Evolutionary conservation across 2,113 vertebrate species (phyloP), one percentile per base, ranked within the genome.

Genomic region (Gymnogyps californianus): DNA sequence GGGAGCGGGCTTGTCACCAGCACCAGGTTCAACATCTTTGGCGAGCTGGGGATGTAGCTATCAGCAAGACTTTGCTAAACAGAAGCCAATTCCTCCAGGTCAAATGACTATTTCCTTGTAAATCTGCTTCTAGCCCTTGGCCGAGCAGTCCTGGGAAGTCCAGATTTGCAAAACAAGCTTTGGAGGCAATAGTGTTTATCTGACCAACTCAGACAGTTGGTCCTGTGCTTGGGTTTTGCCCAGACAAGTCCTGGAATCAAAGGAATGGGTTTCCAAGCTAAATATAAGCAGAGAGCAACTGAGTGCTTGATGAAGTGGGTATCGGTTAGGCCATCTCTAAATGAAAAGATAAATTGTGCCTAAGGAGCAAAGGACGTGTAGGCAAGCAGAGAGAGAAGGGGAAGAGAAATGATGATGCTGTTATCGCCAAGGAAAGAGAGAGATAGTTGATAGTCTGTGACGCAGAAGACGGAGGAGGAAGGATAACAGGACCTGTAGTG

Each of bases 1-100:
- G 1, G 59, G 16, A 38, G 20, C 0, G 6, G 51, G 8, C 2
- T 55, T 25, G 47, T 24, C 57, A 46, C 47, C 81, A 78, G 42
- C 2, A 0, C 26, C 38, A 36, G 24, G 9, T 47, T 34, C n/a
- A 26, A 1, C 0, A 0, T 32, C 38, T 44, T 38, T 0, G 0
- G 4, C 2, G 31, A 59, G 40, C 40, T 22, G 47, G 29, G 22
- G 64, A 15, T 10, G 66, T 9, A 58, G 24, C 16, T 72, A 0
- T 10, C 67, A 31, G 32, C 31, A 34, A 9, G 16, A 22, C 12
- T 17, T 24, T 13, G 24, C 64, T 28, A 40, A 90, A 9, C 15
- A 58, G 62, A 70, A 86, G 42, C 21, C 42, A 22, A 0, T 44
- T 59, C 55, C 59, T 61, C 13, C 29, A 1, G 7, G 19, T 22